phyloP scores from a whole-genome alignment of 2,113 vertebrate species.

The Vulpes vulpes region DNA sequence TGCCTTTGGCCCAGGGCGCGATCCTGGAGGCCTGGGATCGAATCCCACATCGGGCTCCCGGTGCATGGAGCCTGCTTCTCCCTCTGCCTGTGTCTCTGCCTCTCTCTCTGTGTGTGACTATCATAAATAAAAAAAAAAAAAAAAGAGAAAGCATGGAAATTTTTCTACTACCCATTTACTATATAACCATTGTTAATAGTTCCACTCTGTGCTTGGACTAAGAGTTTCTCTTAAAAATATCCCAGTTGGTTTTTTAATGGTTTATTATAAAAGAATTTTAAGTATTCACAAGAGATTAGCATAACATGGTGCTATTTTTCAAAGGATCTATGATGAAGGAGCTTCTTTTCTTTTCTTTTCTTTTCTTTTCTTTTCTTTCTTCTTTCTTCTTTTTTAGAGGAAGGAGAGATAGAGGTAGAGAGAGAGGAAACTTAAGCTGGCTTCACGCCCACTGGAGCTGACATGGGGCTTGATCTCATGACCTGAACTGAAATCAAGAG shows the following conservation, averaged over 20 bases:
- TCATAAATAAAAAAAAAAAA: too few species aligned
- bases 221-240: neutral
- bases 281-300: neutral
- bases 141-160: neutral
- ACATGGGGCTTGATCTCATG: neutral
- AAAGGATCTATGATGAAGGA: neutral
- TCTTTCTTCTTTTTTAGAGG: too few species aligned
- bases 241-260: neutral
- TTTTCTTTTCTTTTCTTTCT: neutral
- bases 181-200: neutral
- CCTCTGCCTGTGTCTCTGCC: too few species aligned
- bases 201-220: conserved; percentile 29
- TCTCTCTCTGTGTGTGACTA: too few species aligned
- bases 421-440: neutral
- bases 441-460: neutral
- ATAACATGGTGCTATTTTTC: neutral
- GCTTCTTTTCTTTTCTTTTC: too few species aligned
- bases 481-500: neutral
- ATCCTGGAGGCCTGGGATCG: too few species aligned
- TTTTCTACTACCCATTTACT: neutral
- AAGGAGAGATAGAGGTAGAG: neutral
- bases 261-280: neutral
- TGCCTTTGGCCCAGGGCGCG: too few species aligned
- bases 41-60: too few species aligned
- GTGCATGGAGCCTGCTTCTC: too few species aligned